phyloP scores from a whole-genome alignment of 2,797 vertebrate species.

The Sebastes matsubarae region DNA sequence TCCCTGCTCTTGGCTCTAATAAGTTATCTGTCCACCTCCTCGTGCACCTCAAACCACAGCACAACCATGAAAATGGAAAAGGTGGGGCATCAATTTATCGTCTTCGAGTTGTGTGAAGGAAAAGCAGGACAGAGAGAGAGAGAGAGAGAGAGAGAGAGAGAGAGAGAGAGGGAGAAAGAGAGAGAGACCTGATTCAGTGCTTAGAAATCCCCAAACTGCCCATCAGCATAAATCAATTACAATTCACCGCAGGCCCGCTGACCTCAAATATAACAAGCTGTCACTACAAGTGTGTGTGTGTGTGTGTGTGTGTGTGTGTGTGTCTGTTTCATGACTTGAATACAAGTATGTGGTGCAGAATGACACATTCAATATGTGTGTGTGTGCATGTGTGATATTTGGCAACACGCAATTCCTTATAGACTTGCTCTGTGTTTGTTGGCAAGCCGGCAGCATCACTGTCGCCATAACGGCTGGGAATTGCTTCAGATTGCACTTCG shows the following conservation, averaged over 20 bases:
- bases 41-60: conserved; percentile 28
- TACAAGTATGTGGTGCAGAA: conserved; percentile 42
- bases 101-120: neutral
- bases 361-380: conserved; percentile 9
- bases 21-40: conserved; percentile 49
- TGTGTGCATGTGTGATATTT: conserved; percentile 48
- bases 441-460: conserved; percentile 44
- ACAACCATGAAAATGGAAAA: conserved; percentile 61
- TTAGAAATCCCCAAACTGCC: conserved; percentile 58
- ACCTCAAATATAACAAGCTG: conserved; percentile 71
- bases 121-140: conserved; percentile 26
- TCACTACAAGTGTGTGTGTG: conserved; percentile 42
- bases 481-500: conserved; percentile 28
- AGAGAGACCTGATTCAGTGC: neutral
- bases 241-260: conserved; percentile 53
- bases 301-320: neutral
- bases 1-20: conserved; percentile 17
- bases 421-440: conserved; percentile 47
- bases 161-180: neutral
- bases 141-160: neutral
- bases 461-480: conserved; percentile 25
- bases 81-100: conserved; percentile 10
- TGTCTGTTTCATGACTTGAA: conserved; percentile 57
- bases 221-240: conserved; percentile 69
- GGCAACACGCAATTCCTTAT: conserved; percentile 44